These are phyloP conservation scores for Lypha dubia DNA, from an alignment of 2,888 invertebrate species.

Conservation along the genomic window DNA sequence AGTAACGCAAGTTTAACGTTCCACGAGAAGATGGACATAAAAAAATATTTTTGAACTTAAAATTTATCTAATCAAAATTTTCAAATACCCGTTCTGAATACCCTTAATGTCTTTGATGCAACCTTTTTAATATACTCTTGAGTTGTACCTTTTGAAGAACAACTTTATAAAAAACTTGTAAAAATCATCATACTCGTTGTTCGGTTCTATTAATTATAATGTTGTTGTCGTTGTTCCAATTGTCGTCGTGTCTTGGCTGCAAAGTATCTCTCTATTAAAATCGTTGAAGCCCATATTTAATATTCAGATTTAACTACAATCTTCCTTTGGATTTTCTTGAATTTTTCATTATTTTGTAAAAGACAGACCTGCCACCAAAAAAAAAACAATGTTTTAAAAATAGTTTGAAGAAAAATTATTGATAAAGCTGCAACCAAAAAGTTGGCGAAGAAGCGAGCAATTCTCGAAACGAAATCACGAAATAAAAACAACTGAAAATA, in stretches of 20 bases:
- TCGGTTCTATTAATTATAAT: constrained; percentile 8
- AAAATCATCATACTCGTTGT: constrained; percentile 19
- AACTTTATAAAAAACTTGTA: constrained; percentile 42
- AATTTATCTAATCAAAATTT: too few relatives aligned
- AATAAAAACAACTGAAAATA: constrained; percentile 49
- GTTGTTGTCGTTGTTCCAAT: constrained; percentile 15
- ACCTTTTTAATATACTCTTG: not conserved
- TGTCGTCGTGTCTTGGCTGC: constrained; percentile 57
- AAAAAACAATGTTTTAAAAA: constrained; percentile 23
- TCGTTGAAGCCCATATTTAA: constrained; percentile 73
- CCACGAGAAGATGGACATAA: too few relatives aligned
- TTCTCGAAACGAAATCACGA: constrained; percentile 50
- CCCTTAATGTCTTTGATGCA: constrained; percentile 25
- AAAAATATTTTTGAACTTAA: too few relatives aligned
- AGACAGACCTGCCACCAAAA: constrained; percentile 27
- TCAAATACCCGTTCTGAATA: not conserved
- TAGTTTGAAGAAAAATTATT: constrained; percentile 53
- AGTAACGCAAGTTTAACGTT: not conserved
- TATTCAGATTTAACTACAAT: constrained; percentile 73
- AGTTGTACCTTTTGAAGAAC: constrained; percentile 21
- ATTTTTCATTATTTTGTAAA: constrained; percentile 36
- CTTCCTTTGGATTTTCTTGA: constrained; percentile 44
- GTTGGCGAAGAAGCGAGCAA: constrained; percentile 29
- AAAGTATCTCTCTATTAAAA: constrained; percentile 67
- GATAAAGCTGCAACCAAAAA: constrained; percentile 44